A percentile compares a stretch with the other conserved stretches of the same genome.
Conservation (phyloP, 53 echinoderm and acorn worm species). For the Luidia sarsii region DNA sequence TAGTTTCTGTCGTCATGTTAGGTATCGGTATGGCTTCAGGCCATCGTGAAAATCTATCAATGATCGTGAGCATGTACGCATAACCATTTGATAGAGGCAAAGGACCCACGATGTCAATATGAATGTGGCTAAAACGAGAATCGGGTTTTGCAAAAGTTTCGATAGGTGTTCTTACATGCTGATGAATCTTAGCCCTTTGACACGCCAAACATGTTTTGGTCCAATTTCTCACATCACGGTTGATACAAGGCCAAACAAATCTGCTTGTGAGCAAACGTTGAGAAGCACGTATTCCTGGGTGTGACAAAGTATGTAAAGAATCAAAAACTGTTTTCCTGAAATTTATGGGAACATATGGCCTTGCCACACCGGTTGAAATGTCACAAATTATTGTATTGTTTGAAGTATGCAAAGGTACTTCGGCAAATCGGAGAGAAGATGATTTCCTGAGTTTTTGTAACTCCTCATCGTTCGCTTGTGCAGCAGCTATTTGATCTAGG, state of each 20-base stretch:
- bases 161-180: slow-evolving; percentile 24
- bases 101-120: slow-evolving; percentile 20
- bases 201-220: slow-evolving; percentile 28
- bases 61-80: slow-evolving; percentile 47
- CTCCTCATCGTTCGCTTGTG: slow-evolving; percentile 21
- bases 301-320: slow-evolving; percentile 39
- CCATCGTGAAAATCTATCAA: slow-evolving; percentile 64
- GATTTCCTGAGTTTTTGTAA: background rate
- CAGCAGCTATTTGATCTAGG: slow-evolving; percentile 18
- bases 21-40: slow-evolving; percentile 64
- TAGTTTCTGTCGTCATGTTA: slow-evolving; percentile 65
- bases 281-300: slow-evolving; percentile 38
- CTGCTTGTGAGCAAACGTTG: slow-evolving; percentile 13
- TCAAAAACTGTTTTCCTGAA: slow-evolving; percentile 37
- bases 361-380: slow-evolving; percentile 16
- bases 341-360: slow-evolving; percentile 21
- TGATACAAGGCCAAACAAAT: no score
- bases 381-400: slow-evolving; percentile 14
- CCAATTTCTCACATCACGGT: no score
- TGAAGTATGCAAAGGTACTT: slow-evolving; percentile 6
- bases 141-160: slow-evolving; percentile 52
- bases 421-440: background rate
- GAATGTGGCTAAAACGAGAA: slow-evolving; percentile 34
- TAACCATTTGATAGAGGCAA: slow-evolving; percentile 36
- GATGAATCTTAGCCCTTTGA: slow-evolving; percentile 39